Conservation (phyloP, 2,797 vertebrate genomes). For the Anas bahamensis region DNA sequence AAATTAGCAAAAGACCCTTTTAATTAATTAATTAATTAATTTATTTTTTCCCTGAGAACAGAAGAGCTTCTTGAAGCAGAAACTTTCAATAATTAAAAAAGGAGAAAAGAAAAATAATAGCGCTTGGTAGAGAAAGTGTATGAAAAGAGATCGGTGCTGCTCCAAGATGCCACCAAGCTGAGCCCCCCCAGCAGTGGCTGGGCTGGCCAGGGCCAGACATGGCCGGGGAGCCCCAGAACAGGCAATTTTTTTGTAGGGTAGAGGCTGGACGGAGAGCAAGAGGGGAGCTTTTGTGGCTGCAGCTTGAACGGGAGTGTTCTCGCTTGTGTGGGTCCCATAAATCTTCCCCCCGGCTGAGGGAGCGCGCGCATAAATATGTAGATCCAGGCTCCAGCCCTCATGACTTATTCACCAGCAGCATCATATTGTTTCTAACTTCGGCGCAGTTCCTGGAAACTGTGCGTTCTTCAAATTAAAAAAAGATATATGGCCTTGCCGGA, state of each 20-base stretch:
- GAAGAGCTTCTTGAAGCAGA: constrained; percentile 6
- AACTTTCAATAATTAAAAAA: constrained; percentile 46
- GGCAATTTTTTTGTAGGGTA: neutral
- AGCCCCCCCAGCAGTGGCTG: neutral
- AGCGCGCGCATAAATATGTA: constrained; percentile 58
- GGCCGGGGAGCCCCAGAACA: neutral
- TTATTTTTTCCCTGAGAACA: fast-evolving
- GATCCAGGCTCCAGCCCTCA: constrained; percentile 59
- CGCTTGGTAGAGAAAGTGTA: neutral
- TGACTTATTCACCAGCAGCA: constrained; percentile 71
- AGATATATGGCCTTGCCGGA: constrained; percentile 9
- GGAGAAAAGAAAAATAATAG: neutral
- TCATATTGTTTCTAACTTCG: constrained; percentile 71
- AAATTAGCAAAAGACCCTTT: constrained; percentile 16
- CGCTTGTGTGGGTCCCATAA: constrained; percentile 25
- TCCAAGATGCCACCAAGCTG: neutral
- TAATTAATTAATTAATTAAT: neutral
- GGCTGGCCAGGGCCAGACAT: neutral
- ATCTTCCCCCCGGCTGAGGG: neutral
- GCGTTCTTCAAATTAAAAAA: constrained; percentile 61
- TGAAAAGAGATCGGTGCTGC: neutral
- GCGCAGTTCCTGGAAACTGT: constrained; percentile 70
- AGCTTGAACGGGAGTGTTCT: neutral
- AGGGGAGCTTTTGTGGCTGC: neutral
- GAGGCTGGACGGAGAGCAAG: neutral